Conservation (phyloP, 92 coral and sea anemone species). For the Chrysogorgia sp. region DNA sequence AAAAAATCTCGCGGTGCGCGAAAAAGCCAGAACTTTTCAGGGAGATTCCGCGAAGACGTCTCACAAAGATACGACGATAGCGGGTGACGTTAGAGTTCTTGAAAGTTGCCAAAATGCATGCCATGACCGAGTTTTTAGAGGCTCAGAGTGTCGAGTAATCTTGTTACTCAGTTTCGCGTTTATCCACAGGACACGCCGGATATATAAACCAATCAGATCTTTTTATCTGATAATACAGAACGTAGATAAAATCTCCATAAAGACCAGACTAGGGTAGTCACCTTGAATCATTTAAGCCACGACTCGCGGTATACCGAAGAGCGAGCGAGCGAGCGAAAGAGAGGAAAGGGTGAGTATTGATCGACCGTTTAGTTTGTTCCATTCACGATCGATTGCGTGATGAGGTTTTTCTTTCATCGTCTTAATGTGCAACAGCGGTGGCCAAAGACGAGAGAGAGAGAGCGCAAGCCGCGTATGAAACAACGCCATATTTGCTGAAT, state of each 20-base stretch:
- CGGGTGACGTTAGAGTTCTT: too few species aligned
- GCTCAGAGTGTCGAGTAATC: slow-evolving; percentile 7
- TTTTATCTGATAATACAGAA: slow-evolving; percentile 9
- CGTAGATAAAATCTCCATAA: slow-evolving; percentile 32
- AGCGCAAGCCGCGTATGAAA: too few species aligned
- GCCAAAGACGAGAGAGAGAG: not conserved
- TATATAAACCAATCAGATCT: slow-evolving; percentile 34
- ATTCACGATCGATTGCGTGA: slow-evolving; percentile 8
- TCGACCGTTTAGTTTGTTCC: slow-evolving; percentile 1
- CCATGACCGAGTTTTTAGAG: not conserved
- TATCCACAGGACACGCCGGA: slow-evolving; percentile 13
- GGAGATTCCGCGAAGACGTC: too few species aligned
- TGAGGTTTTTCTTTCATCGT: slow-evolving; percentile 33
- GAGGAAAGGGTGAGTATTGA: slow-evolving; percentile 5
- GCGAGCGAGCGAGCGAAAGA: not conserved
- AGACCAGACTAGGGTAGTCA: not conserved
- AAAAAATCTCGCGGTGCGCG: not conserved
- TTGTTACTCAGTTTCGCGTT: not conserved
- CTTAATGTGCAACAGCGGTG: slow-evolving; percentile 21
- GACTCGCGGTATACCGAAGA: not conserved
- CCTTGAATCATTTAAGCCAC: slow-evolving; percentile 25
- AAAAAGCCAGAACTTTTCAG: too few species aligned
- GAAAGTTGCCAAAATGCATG: not conserved
- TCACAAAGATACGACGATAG: too few species aligned
- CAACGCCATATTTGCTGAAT: not conserved